Percentiles rank a stretch among this genome's conserved stretches.
Evolutionary conservation across 2,797 vertebrate genomes (phyloP).

Genomic region (Aeoliscus strigatus): DNA sequence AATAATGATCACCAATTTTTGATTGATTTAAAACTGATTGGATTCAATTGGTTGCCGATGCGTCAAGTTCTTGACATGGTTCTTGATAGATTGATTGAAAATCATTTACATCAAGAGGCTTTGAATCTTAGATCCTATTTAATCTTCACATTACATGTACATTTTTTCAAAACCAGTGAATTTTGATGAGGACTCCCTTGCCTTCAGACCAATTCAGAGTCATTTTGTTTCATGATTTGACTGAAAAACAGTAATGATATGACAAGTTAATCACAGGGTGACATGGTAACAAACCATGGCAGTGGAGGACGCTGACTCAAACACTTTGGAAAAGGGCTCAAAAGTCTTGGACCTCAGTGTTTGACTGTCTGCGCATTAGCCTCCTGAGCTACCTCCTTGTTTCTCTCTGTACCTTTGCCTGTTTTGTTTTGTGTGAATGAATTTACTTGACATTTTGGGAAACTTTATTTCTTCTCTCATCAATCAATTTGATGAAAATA

Average conservation of each 20-base stretch:
- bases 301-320: slow-evolving; percentile 12
- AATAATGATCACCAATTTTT: slow-evolving; percentile 9
- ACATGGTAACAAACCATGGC: slow-evolving; percentile 43
- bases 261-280: too few relatives aligned
- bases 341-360: slow-evolving; percentile 11
- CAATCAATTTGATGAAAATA: not conserved
- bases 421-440: slow-evolving; percentile 34
- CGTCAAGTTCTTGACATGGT: slow-evolving; percentile 20
- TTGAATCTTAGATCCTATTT: slow-evolving; percentile 12
- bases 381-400: slow-evolving; percentile 12
- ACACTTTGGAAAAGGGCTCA: not conserved
- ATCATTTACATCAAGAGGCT: slow-evolving; percentile 16
- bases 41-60: not conserved
- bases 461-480: slow-evolving; percentile 9
- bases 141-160: slow-evolving; percentile 13
- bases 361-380: slow-evolving; percentile 6
- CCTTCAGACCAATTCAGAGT: slow-evolving; percentile 20
- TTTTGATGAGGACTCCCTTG: slow-evolving; percentile 33
- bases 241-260: slow-evolving; percentile 36
- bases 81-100: too few relatives aligned
- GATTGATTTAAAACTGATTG: slow-evolving; percentile 3
- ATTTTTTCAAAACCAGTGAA: slow-evolving; percentile 23
- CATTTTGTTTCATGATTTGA: slow-evolving; percentile 33
- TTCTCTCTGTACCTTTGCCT: slow-evolving; percentile 22
- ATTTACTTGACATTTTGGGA: slow-evolving; percentile 17